Base-by-base conservation (phyloP, 1,140 invertebrate genomes). In the Condylostylus longicornis region DNA sequence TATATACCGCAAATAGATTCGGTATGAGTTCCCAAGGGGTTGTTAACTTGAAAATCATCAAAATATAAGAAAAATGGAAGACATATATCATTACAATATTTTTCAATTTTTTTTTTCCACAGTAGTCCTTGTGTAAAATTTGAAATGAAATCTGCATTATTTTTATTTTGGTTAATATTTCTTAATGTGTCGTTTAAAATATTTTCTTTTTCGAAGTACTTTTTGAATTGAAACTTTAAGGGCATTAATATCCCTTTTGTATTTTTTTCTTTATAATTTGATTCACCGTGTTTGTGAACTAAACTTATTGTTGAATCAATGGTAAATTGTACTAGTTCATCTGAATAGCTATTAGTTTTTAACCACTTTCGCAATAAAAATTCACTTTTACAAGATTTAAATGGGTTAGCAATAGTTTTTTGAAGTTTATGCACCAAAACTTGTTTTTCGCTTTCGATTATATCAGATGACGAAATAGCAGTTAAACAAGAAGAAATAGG, bases 1-100 rank as follows among this genome's bases (percentile, higher is more conserved):
- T 25, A 43, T 61, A 55, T 7, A 53, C 31, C 17, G 44, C 46
- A 18, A 50, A 48, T 31, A 55, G 36, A 47, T 55, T 58, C 47
- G 14, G 45, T 39, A 37, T 51, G 49, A 17, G 45, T 40, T 13
- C 58, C 50, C 18, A 61, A 40, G 15, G 51, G 47, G 42, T 61
- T 61, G 32, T 51, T 36, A 37, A 54, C 37, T 49, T 54, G 15
- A 50, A 39, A 23, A 42, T 46, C 29, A 14, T 35, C 33, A 21
- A 23, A 18, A 23, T 13, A 35, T 12, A 35, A 13, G 19, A 35
- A 35, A 35, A 10, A 35, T 8, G 33, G 33, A 12, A 35, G 12
- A 10, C 4, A n/a, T 7, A 21, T 13, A 14, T 35, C 13, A 10
- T n/a, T 19, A 13, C 22, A 21, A 17, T n/a, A 35, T 12, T 5